A percentile compares a stretch with the other conserved stretches of the same genome.
phyloP scores from a whole-genome alignment of 2,797 vertebrate species.

The Limnodromus scolopaceus region DNA sequence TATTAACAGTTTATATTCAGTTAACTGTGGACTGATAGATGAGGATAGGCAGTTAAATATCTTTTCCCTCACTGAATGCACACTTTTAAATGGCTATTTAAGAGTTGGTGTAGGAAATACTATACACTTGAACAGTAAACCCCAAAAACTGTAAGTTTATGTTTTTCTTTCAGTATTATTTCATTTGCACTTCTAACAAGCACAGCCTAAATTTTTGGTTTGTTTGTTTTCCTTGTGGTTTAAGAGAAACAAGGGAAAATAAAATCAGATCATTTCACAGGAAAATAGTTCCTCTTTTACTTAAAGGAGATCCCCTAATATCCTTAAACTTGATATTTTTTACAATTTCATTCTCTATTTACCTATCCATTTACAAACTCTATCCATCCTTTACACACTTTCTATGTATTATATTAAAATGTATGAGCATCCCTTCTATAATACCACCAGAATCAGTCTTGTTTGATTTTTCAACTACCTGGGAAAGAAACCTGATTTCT shows the following conservation, averaged over 20 bases:
- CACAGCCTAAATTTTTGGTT: background rate
- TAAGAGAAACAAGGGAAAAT: background rate
- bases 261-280: background rate
- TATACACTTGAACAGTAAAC: background rate
- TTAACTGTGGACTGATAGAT: background rate
- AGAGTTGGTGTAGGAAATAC: background rate
- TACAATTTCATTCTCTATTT: background rate
- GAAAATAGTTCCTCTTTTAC: background rate
- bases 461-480: background rate
- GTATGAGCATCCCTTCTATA: background rate
- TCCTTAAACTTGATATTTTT: background rate
- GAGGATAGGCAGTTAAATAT: background rate
- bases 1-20: background rate
- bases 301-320: accelerated
- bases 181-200: background rate
- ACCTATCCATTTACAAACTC: background rate
- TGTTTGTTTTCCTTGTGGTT: background rate
- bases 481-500: background rate
- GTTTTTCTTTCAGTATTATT: background rate
- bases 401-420: background rate
- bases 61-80: background rate
- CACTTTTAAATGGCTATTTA: background rate
- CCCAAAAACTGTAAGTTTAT: accelerated
- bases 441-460: background rate
- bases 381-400: background rate